Percentiles rank a stretch among this genome's conserved stretches.
Evolutionary conservation across 1,140 invertebrate species (phyloP).

Genomic region (Hormaphis cornu): DNA sequence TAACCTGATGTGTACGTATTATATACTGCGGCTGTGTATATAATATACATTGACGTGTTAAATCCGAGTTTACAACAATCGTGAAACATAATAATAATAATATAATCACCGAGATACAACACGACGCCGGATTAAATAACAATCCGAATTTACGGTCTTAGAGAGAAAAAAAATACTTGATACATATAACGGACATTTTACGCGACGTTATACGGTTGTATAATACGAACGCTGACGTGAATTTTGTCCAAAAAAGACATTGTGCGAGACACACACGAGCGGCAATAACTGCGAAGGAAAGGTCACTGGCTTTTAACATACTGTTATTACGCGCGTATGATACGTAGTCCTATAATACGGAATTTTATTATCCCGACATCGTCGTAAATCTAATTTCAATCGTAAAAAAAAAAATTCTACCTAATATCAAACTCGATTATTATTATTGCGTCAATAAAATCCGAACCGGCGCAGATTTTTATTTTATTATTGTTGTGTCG

Average conservation of each 20-base stretch:
- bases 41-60: no score
- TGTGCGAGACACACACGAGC: no score
- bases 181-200: neutral
- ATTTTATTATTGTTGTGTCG: no score
- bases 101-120: neutral
- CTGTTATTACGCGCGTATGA: slow-evolving; percentile 8
- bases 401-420: slow-evolving; percentile 5
- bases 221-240: no score
- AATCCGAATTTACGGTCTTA: slow-evolving; percentile 1
- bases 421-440: neutral
- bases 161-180: neutral
- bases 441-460: slow-evolving; percentile 13
- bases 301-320: slow-evolving; percentile 8
- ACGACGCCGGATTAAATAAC: neutral
- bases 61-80: slow-evolving; percentile 3
- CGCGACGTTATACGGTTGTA: no score
- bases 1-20: neutral
- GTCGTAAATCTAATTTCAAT: slow-evolving; percentile 20
- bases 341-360: neutral
- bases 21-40: no score
- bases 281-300: no score
- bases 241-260: slow-evolving; percentile 4
- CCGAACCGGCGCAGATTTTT: neutral
- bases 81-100: no score
- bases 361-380: neutral